These are phyloP conservation scores for Agonopterix heracliana DNA, from an alignment of 2,888 invertebrate genomes.

Conservation along the genomic window DNA sequence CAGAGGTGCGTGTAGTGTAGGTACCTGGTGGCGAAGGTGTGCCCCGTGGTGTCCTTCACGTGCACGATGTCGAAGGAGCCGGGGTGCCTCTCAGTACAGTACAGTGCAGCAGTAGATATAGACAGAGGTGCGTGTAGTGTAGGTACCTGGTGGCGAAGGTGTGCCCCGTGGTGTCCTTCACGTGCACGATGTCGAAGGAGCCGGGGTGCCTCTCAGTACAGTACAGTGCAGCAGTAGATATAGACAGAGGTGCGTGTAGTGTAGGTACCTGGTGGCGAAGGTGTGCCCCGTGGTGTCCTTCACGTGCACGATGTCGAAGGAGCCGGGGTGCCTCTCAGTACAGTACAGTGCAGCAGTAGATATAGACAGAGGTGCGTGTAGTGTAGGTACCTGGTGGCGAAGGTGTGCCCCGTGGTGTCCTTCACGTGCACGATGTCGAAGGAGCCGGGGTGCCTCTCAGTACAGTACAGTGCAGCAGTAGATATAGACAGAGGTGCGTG, in stretches of 20 bases:
- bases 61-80: conserved; percentile 99
- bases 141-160: conserved; percentile 98
- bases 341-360: too few species aligned
- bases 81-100: conserved; percentile 99
- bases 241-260: too few species aligned
- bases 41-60: conserved; percentile 97
- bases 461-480: too few species aligned
- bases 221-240: too few species aligned
- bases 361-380: too few species aligned
- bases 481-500: too few species aligned
- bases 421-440: conserved; percentile 99
- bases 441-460: conserved; percentile 99
- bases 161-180: conserved; percentile 98
- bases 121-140: too few species aligned
- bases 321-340: conserved; percentile 99
- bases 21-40: too few species aligned
- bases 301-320: conserved; percentile 99
- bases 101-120: too few species aligned
- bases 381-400: too few species aligned
- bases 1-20: too few species aligned
- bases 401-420: conserved; percentile 97
- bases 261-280: too few species aligned
- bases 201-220: conserved; percentile 99
- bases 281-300: conserved; percentile 98
- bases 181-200: conserved; percentile 99